phyloP scores from a whole-genome alignment of 1,140 invertebrate genomes.

The Drosophila lacertosa region DNA sequence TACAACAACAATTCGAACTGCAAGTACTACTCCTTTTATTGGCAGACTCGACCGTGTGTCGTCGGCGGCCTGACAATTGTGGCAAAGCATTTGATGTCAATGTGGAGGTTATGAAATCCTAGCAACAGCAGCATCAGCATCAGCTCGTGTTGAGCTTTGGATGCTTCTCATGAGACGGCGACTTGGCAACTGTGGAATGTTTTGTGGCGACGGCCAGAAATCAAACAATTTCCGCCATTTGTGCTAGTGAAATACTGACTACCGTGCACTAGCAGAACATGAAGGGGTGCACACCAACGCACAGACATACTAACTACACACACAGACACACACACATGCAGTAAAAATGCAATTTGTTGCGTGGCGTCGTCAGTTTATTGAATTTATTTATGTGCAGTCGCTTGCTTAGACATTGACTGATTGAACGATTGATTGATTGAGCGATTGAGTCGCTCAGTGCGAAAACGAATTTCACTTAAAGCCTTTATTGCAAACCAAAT shows the following conservation, averaged over 20 bases:
- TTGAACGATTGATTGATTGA: slow-evolving; percentile 65
- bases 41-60: neutral
- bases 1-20: neutral
- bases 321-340: slow-evolving; percentile 16
- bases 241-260: slow-evolving; percentile 1
- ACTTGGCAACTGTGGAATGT: slow-evolving; percentile 6
- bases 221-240: slow-evolving; percentile 68
- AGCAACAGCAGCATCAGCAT: neutral
- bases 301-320: slow-evolving; percentile 2
- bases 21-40: slow-evolving; percentile 1
- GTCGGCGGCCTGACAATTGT: slow-evolving; percentile 11
- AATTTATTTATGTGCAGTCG: slow-evolving; percentile 72
- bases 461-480: slow-evolving; percentile 21
- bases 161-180: neutral
- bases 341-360: slow-evolving; percentile 77
- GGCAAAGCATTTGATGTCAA: slow-evolving; percentile 18
- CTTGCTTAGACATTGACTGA: slow-evolving; percentile 63
- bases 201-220: slow-evolving; percentile 48
- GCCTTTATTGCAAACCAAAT: too few relatives aligned
- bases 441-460: slow-evolving; percentile 35
- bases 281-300: neutral
- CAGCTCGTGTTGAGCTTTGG: neutral
- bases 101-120: slow-evolving; percentile 13
- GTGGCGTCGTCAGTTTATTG: slow-evolving; percentile 66
- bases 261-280: neutral